Evolutionary conservation across 1,140 invertebrate species (phyloP).

Genomic region (Platorchestia sp.): DNA sequence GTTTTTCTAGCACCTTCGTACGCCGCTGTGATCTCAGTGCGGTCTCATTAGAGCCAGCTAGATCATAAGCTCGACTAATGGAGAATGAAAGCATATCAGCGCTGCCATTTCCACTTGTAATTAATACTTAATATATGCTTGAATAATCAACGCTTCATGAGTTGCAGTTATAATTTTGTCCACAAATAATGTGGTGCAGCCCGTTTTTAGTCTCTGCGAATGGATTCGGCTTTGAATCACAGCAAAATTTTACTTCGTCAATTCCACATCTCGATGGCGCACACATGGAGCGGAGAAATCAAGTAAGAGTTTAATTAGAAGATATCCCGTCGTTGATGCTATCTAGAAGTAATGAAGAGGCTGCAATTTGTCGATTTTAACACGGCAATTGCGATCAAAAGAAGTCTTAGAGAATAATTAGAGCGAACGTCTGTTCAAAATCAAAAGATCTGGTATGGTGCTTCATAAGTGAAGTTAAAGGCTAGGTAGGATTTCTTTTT

Average conservation of each 20-base stretch:
- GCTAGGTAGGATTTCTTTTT: too few species aligned
- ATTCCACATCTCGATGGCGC: too few species aligned
- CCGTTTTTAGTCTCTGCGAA: too few species aligned
- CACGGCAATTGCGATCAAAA: neutral
- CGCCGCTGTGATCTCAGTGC: neutral
- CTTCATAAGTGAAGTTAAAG: neutral
- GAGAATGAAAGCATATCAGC: neutral
- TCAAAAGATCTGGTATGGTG: neutral
- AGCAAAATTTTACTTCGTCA: neutral
- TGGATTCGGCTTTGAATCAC: neutral
- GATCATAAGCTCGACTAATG: neutral
- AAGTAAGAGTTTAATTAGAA: neutral
- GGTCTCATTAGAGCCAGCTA: neutral
- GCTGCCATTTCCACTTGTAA: neutral
- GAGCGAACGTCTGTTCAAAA: neutral
- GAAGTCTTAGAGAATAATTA: neutral
- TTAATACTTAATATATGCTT: neutral
- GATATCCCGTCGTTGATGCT: neutral
- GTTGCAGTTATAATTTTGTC: neutral
- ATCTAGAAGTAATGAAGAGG: neutral
- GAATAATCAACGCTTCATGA: neutral
- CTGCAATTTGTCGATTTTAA: neutral
- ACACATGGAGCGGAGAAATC: neutral
- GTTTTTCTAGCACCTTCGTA: too few species aligned
- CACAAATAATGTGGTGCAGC: neutral